A percentile compares a stretch with the other conserved stretches of the same genome.
phyloP scores from a whole-genome alignment of 2,797 vertebrate genomes.

The Spea hammondii region DNA sequence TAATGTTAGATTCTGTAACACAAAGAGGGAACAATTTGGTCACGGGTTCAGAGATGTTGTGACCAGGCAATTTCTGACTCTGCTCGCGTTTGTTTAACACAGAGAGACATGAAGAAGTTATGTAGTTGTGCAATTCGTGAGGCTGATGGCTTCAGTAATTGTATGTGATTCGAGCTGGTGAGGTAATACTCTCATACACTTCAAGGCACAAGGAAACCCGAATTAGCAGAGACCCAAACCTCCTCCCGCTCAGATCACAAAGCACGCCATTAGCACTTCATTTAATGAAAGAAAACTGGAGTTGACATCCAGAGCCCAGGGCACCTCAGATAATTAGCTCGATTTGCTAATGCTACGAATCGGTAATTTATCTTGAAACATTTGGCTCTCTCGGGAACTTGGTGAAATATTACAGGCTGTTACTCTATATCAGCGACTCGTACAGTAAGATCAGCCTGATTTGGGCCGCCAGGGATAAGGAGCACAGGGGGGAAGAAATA shows the following conservation, averaged over 20 bases:
- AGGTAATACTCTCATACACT: not conserved
- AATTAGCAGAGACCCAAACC: not conserved
- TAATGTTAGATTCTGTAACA: too few relatives aligned
- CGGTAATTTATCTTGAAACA: constrained; percentile 41
- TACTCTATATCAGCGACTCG: not conserved
- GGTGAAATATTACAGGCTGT: constrained; percentile 14
- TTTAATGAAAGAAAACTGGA: constrained; percentile 29
- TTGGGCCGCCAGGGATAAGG: not conserved
- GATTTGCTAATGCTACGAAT: constrained; percentile 48
- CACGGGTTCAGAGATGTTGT: too few relatives aligned
- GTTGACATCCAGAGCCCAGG: constrained; percentile 36
- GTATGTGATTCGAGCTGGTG: not conserved
- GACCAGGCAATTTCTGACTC: too few relatives aligned
- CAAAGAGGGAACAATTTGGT: too few relatives aligned
- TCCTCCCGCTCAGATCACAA: constrained; percentile 1
- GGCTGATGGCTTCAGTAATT: not conserved
- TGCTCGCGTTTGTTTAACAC: too few relatives aligned
- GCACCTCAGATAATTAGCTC: constrained; percentile 39
- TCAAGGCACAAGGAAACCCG: not conserved
- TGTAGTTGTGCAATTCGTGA: not conserved
- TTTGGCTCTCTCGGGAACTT: constrained; percentile 21
- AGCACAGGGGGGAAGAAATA: not conserved
- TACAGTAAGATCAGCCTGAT: not conserved
- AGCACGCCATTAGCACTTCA: constrained; percentile 37
- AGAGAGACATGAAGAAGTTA: too few relatives aligned